phyloP scores from a whole-genome alignment of 2,113 vertebrate species.

The Phyllopteryx taeniolatus region DNA sequence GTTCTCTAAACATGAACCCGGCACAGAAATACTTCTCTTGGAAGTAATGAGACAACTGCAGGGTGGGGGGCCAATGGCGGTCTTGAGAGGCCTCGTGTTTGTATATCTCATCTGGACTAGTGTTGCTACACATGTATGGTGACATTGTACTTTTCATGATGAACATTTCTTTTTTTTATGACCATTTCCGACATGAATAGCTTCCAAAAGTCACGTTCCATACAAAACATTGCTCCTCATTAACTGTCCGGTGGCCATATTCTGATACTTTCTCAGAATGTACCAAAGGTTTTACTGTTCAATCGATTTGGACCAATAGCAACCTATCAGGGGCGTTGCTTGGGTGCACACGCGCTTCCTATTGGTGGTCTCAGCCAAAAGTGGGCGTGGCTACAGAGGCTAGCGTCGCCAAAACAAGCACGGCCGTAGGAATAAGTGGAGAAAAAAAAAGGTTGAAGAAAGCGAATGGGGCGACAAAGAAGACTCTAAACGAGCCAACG shows the following conservation, averaged over 20 bases:
- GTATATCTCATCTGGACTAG: no score
- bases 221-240: neutral
- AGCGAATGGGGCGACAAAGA: conserved; percentile 31
- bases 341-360: rapidly evolving
- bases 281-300: no score
- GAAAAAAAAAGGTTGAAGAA: neutral
- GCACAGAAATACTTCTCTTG: neutral
- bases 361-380: conserved; percentile 27
- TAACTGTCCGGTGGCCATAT: no score
- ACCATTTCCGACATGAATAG: neutral
- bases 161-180: neutral
- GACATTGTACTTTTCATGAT: neutral
- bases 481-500: neutral
- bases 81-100: neutral
- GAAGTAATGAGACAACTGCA: neutral
- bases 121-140: neutral
- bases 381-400: conserved; percentile 33
- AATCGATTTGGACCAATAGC: conserved; percentile 31
- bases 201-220: neutral
- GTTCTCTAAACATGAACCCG: conserved; percentile 1
- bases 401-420: conserved; percentile 54
- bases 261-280: neutral
- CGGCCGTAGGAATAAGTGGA: conserved; percentile 1
- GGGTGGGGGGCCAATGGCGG: neutral
- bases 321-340: rapidly evolving